Percentiles rank a stretch among this genome's conserved stretches.
Conservation (phyloP, 2,797 vertebrate species). For the Setipinna tenuifilis region DNA sequence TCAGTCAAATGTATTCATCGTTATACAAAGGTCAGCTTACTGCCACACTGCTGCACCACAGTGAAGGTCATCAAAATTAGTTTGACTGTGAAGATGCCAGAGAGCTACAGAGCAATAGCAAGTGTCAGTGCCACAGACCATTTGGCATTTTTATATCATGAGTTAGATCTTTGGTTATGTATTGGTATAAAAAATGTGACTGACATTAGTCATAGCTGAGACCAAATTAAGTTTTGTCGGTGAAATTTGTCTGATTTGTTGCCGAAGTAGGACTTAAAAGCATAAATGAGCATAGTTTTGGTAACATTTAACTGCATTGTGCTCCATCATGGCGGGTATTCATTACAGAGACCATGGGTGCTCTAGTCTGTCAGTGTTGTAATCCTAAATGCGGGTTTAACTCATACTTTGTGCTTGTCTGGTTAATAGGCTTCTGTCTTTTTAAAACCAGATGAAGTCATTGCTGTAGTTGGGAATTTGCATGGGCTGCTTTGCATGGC, state of each 20-base stretch:
- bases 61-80: background rate
- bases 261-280: too few relatives aligned
- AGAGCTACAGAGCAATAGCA: background rate
- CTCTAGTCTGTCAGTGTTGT: background rate
- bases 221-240: too few relatives aligned
- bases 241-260: background rate
- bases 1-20: background rate
- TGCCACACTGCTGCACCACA: background rate
- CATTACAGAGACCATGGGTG: background rate
- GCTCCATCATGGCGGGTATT: background rate
- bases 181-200: too few relatives aligned
- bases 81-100: background rate
- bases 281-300: background rate
- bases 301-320: background rate
- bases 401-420: background rate
- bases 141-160: too few relatives aligned
- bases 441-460: conserved; percentile 32
- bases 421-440: background rate
- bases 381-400: conserved; percentile 19
- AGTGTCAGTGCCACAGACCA: too few relatives aligned
- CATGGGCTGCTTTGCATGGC: conserved; percentile 32
- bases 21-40: background rate
- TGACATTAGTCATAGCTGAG: too few relatives aligned
- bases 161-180: too few relatives aligned
- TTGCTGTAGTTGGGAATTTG: conserved; percentile 12